Percentiles rank a stretch among this genome's conserved stretches.
Conservation (phyloP, 2,113 vertebrate species). For the Aegotheles bennettii region DNA sequence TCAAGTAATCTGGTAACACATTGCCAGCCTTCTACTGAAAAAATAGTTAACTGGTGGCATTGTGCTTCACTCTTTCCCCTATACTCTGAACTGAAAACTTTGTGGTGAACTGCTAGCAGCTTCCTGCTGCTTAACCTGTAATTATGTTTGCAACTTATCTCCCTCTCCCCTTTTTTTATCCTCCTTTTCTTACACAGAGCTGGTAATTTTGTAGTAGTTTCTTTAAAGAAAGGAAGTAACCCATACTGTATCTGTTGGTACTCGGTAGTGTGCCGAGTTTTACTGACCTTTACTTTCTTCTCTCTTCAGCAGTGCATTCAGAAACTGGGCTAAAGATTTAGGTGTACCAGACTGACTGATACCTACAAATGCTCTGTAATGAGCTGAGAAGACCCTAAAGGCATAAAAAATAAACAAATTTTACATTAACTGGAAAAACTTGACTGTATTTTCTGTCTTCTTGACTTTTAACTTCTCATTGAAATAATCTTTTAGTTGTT, state of each 20-base stretch:
- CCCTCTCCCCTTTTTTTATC: not conserved
- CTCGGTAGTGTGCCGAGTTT: not conserved
- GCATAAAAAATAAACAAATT: not conserved
- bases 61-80: not conserved
- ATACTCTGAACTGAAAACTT: not conserved
- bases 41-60: too few relatives aligned
- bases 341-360: not conserved
- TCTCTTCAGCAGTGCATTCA: not conserved
- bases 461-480: not conserved
- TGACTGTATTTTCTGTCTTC: not conserved
- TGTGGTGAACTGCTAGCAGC: not conserved
- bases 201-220: not conserved
- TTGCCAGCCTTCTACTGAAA: too few relatives aligned
- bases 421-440: not conserved
- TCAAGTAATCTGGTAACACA: too few relatives aligned
- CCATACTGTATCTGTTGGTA: not conserved
- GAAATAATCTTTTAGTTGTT: not conserved
- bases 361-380: not conserved
- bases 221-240: not conserved
- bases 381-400: not conserved
- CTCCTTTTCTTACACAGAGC: not conserved
- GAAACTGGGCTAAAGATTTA: not conserved
- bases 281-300: not conserved
- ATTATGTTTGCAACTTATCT: not conserved
- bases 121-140: not conserved